Evolutionary conservation across 2,797 vertebrate genomes (phyloP), one percentile per base, ranked within the genome.

Genomic region (Anguilla megastoma): DNA sequence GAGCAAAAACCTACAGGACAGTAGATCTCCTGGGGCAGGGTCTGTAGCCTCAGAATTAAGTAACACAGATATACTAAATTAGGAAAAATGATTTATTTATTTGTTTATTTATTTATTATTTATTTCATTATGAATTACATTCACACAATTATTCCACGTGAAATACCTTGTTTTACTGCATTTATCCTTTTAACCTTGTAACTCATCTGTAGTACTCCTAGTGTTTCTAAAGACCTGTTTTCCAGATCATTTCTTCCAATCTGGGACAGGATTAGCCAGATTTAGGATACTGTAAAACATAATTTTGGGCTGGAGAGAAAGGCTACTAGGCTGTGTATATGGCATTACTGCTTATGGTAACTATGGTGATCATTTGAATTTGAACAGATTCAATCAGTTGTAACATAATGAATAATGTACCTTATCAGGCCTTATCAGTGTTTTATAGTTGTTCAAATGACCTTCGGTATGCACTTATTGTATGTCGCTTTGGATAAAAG

Each of bases 141-240:
- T 88, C 86, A 76, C 79, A 89, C 90, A 89, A 90, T 90, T 92
- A 92, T 88, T 90, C 89, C 88, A 76, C 87, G 86, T 87, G 14
- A 74, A 89, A 90, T 91, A 50, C 36, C 84, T 86, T 89, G 36
- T 86, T 89, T 91, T 90, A 86, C 60, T 87, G 87, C 69, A 88
- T 88, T 90, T 87, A 86, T 86, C 85, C 87, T 90, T 87, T 83
- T 86, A 85, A 21, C 16, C 12, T 41, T 18, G 16, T 45, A 76
- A 41, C 33, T 41, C 33, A 3, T 76, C 27, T 7, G 74, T 33
- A 76, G 41, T 33, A 36, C 6, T 8, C 69, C 27, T 12, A 6
- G 16, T 30, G 27, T 33, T 63, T 16, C 56, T 58, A 58, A 58
- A 3, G 16, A 18, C 16, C 16, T 18, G 56, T 69, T 3, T 60